phyloP scores from a whole-genome alignment of 2,888 invertebrate species.

The Bibio marci region DNA sequence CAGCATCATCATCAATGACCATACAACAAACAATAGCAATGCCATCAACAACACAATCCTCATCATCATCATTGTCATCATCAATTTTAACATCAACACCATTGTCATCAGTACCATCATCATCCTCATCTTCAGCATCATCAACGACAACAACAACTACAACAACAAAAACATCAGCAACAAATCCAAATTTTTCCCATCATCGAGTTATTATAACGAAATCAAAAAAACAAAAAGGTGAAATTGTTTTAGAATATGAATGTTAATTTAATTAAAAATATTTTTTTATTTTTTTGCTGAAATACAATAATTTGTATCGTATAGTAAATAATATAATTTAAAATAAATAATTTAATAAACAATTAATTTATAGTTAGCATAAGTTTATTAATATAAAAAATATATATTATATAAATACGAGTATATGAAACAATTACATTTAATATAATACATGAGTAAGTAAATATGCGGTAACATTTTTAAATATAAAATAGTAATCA shows the following conservation, averaged over 20 bases:
- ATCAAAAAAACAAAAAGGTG: constrained; percentile 7
- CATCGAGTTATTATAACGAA: constrained; percentile 9
- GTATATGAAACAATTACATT: too few relatives aligned
- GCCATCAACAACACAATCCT: neutral
- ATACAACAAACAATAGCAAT: neutral
- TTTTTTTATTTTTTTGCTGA: too few relatives aligned
- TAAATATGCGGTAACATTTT: too few relatives aligned
- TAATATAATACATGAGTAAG: too few relatives aligned
- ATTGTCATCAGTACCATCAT: neutral
- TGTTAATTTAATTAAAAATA: constrained; percentile 7
- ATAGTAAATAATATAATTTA: too few relatives aligned
- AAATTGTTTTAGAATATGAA: constrained; percentile 8
- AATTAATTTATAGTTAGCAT: too few relatives aligned
- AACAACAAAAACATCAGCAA: neutral
- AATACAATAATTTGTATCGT: too few relatives aligned
- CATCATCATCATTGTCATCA: neutral
- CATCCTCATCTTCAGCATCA: neutral
- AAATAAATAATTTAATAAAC: too few relatives aligned
- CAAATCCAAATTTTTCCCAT: constrained; percentile 5
- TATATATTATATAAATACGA: too few relatives aligned
- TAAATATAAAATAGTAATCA: too few relatives aligned
- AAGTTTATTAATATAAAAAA: too few relatives aligned
- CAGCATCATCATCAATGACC: neutral
- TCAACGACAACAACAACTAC: neutral
- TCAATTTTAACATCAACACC: neutral